Evolutionary conservation across 2,113 vertebrate genomes (phyloP).

Genomic region (Hoplias malabaricus): DNA sequence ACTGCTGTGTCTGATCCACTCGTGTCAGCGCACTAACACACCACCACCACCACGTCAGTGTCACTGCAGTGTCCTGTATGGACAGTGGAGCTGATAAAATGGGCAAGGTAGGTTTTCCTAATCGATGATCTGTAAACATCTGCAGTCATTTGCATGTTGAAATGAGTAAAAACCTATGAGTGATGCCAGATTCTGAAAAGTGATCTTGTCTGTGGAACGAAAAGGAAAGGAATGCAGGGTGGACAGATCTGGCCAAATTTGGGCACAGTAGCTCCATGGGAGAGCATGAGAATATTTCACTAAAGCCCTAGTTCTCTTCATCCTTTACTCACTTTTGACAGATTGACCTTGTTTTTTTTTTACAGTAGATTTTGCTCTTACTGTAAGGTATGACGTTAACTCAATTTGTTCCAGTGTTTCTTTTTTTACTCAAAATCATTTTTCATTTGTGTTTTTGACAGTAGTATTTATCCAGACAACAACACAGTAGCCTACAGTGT

Average conservation of each 20-base stretch:
- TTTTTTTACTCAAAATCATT: neutral
- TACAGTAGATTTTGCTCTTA: neutral
- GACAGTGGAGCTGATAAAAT: too few species aligned
- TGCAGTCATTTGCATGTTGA: neutral
- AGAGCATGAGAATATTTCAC: slow-evolving; percentile 16
- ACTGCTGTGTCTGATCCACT: too few species aligned
- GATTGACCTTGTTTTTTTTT: too few species aligned
- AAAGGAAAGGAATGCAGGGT: slow-evolving; percentile 32
- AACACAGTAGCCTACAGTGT: neutral
- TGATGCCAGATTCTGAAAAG: neutral
- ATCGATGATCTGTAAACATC: too few species aligned
- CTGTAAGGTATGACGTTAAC: neutral
- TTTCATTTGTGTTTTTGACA: neutral
- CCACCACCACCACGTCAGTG: too few species aligned
- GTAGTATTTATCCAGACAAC: neutral
- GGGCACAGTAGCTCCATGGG: slow-evolving; percentile 40
- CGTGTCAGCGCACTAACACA: too few species aligned
- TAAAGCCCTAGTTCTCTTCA: slow-evolving; percentile 23
- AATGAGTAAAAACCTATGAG: neutral
- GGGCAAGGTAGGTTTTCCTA: too few species aligned
- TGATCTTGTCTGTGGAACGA: neutral
- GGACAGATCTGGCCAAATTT: slow-evolving; percentile 56
- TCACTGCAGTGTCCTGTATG: too few species aligned
- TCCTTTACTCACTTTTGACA: too few species aligned
- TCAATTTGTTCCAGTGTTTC: neutral